Base-by-base conservation (phyloP, 2,888 invertebrate genomes). In the Chorisops tibialis region DNA sequence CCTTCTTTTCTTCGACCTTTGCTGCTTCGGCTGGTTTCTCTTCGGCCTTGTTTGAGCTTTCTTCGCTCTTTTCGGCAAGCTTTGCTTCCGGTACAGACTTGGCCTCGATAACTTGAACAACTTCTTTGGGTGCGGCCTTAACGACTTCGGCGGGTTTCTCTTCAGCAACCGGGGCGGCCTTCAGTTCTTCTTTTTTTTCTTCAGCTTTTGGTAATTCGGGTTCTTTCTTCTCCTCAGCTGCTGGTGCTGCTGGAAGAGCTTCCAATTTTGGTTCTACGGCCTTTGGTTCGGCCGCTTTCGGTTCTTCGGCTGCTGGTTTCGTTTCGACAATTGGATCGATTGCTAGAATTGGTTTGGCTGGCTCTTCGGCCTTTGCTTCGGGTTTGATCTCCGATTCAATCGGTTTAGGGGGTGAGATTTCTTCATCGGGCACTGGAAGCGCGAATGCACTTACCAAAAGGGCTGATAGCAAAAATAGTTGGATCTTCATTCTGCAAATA, bases 351-450 rank as follows among this genome's bases (percentile, higher is more conserved):
- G n/a, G 62, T 65, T 38, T 30, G 30, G 22, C 43, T 9, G 61
- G 51, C 16, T 51, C 61, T 41, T 63, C 62, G 37, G 67, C 69
- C 69, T 66, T 68, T 65, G 69, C 64, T 65, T 66, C 19, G 30
- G 30, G 7, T 9, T 30, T 30, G 30, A 2, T 47, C 21, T n/a
- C 54, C n/a, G 14, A 41, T 60, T 62, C 72, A 61, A 67, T 67
- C 41, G 72, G 67, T 51, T 67, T 64, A n/a, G 69, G 64, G 2
- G 69, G 68, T 49, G 74, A 70, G 9, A 70, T 72, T 59, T 74
- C 75, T 65, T 75, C 75, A 68, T 75, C 75, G 61, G 75, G 75
- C 14, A 75, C 68, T 9, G 75, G 75, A n/a, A 71, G 66, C 51
- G 73, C 66, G 39, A 72, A 70, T 11, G 70, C 74, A 65, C 71